Evolutionary conservation across 2,113 vertebrate genomes (phyloP).

Genomic region (Corythaeola cristata): DNA sequence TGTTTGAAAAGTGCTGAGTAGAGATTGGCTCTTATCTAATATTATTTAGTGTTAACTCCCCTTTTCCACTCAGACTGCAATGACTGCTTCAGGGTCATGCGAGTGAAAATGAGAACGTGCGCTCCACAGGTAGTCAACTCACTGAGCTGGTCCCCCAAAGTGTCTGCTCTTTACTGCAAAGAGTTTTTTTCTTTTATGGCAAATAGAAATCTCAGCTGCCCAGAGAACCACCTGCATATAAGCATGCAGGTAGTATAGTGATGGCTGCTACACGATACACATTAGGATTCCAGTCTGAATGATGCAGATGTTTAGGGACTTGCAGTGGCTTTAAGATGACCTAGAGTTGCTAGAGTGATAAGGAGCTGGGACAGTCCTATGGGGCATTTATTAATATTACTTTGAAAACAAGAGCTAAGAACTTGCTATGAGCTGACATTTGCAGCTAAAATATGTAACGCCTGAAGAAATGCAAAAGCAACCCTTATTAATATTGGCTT

Average conservation of each 20-base stretch:
- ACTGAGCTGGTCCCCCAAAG: neutral
- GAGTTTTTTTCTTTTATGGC: slow-evolving; percentile 13
- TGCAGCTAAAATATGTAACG: slow-evolving; percentile 22
- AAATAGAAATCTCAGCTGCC: slow-evolving; percentile 32
- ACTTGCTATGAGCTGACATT: slow-evolving; percentile 11
- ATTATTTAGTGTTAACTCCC: slow-evolving; percentile 21
- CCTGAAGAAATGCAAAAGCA: slow-evolving; percentile 19
- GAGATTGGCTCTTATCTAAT: slow-evolving; percentile 22
- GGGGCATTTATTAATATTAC: slow-evolving; percentile 2
- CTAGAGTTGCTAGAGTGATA: slow-evolving; percentile 24
- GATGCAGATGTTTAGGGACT: slow-evolving; percentile 47
- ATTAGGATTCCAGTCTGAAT: slow-evolving; percentile 64
- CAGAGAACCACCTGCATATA: slow-evolving; percentile 15
- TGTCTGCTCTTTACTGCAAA: neutral
- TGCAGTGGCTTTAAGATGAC: slow-evolving; percentile 52
- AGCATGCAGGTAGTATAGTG: slow-evolving; percentile 2
- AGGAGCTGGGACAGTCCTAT: slow-evolving; percentile 13
- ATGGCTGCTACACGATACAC: neutral
- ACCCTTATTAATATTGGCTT: neutral
- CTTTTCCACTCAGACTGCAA: neutral
- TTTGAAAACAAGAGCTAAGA: slow-evolving; percentile 10
- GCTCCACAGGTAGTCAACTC: neutral
- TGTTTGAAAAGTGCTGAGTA: slow-evolving; percentile 37
- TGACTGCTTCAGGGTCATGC: neutral
- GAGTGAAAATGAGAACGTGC: neutral